A percentile compares a stretch with the other conserved stretches of the same genome.
phyloP scores from a whole-genome alignment of 1,140 invertebrate genomes.

The Asbolus verrucosus region DNA sequence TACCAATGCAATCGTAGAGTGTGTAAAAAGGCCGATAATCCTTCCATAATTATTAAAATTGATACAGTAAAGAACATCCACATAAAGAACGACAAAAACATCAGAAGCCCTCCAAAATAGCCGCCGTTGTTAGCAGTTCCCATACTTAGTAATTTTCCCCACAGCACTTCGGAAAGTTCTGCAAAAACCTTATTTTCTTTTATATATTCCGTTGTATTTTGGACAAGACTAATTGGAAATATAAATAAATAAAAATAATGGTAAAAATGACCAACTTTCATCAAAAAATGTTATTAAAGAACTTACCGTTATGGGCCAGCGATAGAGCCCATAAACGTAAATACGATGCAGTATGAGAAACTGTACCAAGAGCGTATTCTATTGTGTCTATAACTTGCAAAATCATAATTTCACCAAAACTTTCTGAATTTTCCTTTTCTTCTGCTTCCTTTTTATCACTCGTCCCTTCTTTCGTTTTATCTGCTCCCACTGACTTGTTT shows the following conservation, averaged over 20 bases:
- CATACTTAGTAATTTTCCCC: constrained; percentile 85
- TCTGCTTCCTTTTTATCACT: constrained; percentile 64
- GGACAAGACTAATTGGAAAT: too few species aligned
- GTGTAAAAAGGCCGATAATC: constrained; percentile 87
- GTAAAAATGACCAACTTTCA: too few species aligned
- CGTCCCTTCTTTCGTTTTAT: too few species aligned
- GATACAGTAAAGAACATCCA: constrained; percentile 90
- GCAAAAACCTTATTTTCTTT: constrained; percentile 39
- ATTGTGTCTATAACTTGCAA: constrained; percentile 96
- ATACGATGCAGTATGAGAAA: constrained; percentile 97
- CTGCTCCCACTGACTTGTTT: too few species aligned
- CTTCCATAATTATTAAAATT: constrained; percentile 95
- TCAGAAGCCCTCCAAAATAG: constrained; percentile 71
- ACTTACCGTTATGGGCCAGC: constrained; percentile 91
- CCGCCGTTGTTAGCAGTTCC: constrained; percentile 70
- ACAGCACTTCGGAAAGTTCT: constrained; percentile 93
- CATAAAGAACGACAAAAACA: constrained; percentile 84
- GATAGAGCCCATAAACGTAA: constrained; percentile 96
- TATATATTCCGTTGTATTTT: too few species aligned
- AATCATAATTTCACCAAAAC: constrained; percentile 90
- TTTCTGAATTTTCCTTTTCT: constrained; percentile 72
- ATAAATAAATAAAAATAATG: too few species aligned
- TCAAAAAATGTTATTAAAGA: neutral
- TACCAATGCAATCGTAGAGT: constrained; percentile 88
- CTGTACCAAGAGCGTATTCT: constrained; percentile 95